These are phyloP conservation scores for Chymomyza procnemis DNA, from an alignment of 2,888 invertebrate genomes.

Conservation along the genomic window DNA sequence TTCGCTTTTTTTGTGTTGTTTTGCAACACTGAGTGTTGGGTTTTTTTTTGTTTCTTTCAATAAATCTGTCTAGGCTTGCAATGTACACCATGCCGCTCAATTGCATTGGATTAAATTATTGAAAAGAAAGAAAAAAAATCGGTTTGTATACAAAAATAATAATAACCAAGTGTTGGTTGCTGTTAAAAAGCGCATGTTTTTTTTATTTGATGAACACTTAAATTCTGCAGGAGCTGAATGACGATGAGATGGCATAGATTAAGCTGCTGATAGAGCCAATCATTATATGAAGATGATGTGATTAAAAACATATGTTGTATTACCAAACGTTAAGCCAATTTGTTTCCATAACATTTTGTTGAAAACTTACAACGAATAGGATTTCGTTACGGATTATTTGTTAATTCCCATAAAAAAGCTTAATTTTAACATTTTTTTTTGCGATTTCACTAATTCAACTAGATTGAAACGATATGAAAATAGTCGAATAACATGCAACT, in stretches of 20 bases:
- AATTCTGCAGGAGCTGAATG: conserved; percentile 42
- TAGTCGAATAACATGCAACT: too few species aligned
- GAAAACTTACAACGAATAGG: too few species aligned
- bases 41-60: conserved; percentile 59
- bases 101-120: conserved; percentile 73
- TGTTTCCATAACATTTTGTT: neutral
- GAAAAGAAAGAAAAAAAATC: too few species aligned
- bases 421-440: too few species aligned
- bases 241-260: neutral
- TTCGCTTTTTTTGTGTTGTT: conserved; percentile 5
- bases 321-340: conserved; percentile 29
- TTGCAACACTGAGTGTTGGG: conserved; percentile 5
- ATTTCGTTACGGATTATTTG: too few species aligned
- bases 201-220: conserved; percentile 69
- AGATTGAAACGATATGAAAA: too few species aligned
- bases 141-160: conserved; percentile 13
- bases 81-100: conserved; percentile 53
- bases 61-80: conserved; percentile 61
- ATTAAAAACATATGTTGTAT: neutral
- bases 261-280: neutral
- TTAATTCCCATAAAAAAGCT: too few species aligned
- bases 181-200: conserved; percentile 50
- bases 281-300: neutral
- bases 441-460: too few species aligned
- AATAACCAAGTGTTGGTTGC: conserved; percentile 11